These are phyloP conservation scores for Todiramphus chloris DNA, from an alignment of 2,113 vertebrate species.

Conservation along the genomic window DNA sequence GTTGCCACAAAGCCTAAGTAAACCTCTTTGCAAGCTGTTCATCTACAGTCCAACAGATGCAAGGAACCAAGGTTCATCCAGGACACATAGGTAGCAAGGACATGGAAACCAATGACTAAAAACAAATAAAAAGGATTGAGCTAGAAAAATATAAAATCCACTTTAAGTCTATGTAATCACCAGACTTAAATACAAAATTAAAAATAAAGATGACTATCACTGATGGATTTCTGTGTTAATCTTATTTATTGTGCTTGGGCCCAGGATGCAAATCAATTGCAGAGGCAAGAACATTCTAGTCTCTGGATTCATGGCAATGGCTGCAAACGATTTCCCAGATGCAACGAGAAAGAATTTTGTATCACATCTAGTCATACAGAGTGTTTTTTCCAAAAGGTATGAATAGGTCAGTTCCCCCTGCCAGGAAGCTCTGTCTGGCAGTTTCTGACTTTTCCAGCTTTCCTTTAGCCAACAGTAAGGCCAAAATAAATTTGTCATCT, in stretches of 20 bases:
- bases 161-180: background rate
- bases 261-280: background rate
- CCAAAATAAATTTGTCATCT: conserved; percentile 38
- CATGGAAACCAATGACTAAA: background rate
- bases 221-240: background rate
- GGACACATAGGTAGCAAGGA: rapidly evolving
- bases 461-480: background rate
- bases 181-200: background rate
- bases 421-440: conserved; percentile 34
- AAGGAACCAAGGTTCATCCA: background rate
- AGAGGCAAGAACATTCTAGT: background rate
- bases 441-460: background rate
- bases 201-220: background rate
- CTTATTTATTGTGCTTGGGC: background rate
- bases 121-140: background rate
- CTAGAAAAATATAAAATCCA: background rate
- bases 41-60: rapidly evolving
- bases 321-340: conserved; percentile 15
- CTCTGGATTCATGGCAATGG: background rate
- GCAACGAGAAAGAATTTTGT: background rate
- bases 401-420: background rate
- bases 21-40: background rate
- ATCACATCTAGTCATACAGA: background rate
- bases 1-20: background rate
- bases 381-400: conserved; percentile 39